Conservation (phyloP, 2,888 invertebrate genomes). For the Elegia similella region DNA sequence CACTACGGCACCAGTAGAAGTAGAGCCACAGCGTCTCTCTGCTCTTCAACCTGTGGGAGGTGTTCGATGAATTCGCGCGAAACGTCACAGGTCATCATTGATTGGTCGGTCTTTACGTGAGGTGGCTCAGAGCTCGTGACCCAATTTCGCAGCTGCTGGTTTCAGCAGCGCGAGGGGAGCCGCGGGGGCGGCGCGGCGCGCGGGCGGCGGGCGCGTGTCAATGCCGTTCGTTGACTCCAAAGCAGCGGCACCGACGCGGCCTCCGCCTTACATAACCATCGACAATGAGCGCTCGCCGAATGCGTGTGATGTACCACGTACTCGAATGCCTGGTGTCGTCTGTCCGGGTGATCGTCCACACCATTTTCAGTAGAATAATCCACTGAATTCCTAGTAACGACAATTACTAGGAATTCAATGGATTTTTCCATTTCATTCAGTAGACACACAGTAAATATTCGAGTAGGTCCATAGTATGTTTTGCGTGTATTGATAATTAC, state of each 20-base stretch:
- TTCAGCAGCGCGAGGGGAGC: slow-evolving; percentile 71
- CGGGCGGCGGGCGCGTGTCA: slow-evolving; percentile 72
- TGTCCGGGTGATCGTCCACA: background rate
- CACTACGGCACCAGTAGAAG: slow-evolving; percentile 43
- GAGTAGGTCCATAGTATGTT: background rate
- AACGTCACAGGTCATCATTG: slow-evolving; percentile 50
- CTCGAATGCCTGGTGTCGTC: slow-evolving; percentile 21
- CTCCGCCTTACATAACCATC: slow-evolving; percentile 80
- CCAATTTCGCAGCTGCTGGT: slow-evolving; percentile 80
- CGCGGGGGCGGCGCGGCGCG: slow-evolving; percentile 45
- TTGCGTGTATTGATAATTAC: too few species aligned
- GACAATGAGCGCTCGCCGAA: slow-evolving; percentile 70
- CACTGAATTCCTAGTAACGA: too few species aligned
- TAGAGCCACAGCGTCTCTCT: slow-evolving; percentile 28
- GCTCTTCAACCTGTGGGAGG: slow-evolving; percentile 26
- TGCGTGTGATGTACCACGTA: slow-evolving; percentile 65
- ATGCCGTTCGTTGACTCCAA: slow-evolving; percentile 81
- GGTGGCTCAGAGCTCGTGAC: slow-evolving; percentile 76
- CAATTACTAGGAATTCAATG: too few species aligned
- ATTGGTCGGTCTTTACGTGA: slow-evolving; percentile 62
- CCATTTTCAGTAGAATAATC: background rate
- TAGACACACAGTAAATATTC: background rate
- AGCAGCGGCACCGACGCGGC: slow-evolving; percentile 74
- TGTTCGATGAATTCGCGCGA: slow-evolving; percentile 31
- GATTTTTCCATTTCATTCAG: background rate